phyloP scores from a whole-genome alignment of 2,113 vertebrate genomes.

The Forbesichthys papilliferus region DNA sequence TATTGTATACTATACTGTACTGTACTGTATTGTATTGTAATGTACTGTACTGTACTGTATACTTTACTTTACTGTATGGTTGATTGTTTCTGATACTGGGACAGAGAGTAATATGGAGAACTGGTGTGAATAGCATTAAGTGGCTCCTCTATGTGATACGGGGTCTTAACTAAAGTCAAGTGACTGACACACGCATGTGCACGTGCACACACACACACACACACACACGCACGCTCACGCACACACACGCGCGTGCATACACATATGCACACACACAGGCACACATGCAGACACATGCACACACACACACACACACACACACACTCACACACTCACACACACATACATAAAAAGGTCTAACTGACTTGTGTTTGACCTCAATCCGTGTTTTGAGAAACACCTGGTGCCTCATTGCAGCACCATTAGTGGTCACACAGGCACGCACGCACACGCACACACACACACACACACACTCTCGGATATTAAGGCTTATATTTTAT shows the following conservation, averaged over 20 bases:
- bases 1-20: background rate
- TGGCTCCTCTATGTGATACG: conserved; percentile 9
- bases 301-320: conserved; percentile 33
- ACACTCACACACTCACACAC: conserved; percentile 14
- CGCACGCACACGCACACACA: conserved; percentile 14
- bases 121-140: conserved; percentile 13
- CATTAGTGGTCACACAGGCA: conserved; percentile 52
- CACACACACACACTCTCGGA: conserved; percentile 18
- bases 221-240: background rate
- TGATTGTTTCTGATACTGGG: conserved; percentile 1
- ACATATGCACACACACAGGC: conserved; percentile 12
- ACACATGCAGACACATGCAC: conserved; percentile 25
- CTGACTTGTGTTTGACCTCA: conserved; percentile 67
- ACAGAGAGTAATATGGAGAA: conserved; percentile 18
- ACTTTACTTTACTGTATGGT: background rate
- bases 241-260: background rate
- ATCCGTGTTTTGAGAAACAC: conserved; percentile 53
- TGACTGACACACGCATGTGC: background rate
- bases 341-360: conserved; percentile 13
- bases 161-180: conserved; percentile 31
- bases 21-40: background rate
- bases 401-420: conserved; percentile 63
- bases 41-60: background rate
- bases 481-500: conserved; percentile 48
- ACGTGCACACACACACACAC: background rate